Evolutionary conservation across 2,888 invertebrate species (phyloP).

Genomic region (Cotesia congregata): DNA sequence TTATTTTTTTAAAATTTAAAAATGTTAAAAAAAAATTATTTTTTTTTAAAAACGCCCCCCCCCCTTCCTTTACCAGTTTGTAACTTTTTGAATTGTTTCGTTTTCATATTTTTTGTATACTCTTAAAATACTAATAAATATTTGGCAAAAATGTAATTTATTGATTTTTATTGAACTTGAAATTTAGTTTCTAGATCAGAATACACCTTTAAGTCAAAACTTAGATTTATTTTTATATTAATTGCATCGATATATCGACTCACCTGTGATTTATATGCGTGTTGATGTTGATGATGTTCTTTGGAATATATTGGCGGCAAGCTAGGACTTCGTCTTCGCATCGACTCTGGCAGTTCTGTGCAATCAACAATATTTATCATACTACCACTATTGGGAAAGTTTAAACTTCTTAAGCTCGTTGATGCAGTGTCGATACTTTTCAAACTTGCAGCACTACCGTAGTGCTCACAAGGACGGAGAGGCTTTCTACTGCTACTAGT

Average conservation of each 20-base stretch:
- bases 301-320: slow-evolving; percentile 77
- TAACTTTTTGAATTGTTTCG: too few relatives aligned
- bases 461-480: slow-evolving; percentile 55
- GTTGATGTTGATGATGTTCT: slow-evolving; percentile 65
- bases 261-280: slow-evolving; percentile 62
- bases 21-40: too few relatives aligned
- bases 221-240: slow-evolving; percentile 2
- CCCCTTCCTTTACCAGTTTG: too few relatives aligned
- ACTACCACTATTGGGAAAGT: slow-evolving; percentile 57
- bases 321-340: slow-evolving; percentile 77
- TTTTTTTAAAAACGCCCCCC: too few relatives aligned
- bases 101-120: too few relatives aligned
- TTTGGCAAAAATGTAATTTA: too few relatives aligned
- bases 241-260: neutral
- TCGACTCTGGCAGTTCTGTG: slow-evolving; percentile 70
- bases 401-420: slow-evolving; percentile 54
- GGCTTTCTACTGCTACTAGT: slow-evolving; percentile 51
- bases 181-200: too few relatives aligned
- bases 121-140: too few relatives aligned
- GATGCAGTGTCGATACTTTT: slow-evolving; percentile 54
- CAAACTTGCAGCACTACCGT: slow-evolving; percentile 60
- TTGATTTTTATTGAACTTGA: too few relatives aligned
- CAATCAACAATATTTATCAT: slow-evolving; percentile 71
- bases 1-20: too few relatives aligned
- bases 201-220: neutral